phyloP scores from a whole-genome alignment of 2,113 vertebrate species.

The Prolemur simus region DNA sequence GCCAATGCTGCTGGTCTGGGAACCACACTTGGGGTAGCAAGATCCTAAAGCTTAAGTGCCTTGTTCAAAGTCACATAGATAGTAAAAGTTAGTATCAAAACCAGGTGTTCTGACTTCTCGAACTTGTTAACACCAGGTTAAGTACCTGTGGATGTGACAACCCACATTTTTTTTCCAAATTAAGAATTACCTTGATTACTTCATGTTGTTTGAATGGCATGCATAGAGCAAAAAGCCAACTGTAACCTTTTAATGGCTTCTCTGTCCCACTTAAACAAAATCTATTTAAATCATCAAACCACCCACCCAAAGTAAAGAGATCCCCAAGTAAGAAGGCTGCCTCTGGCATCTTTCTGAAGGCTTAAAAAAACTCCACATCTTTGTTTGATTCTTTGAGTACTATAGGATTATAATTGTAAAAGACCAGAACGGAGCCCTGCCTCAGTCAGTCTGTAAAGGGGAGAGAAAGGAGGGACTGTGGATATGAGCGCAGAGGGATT shows the following conservation, averaged over 20 bases:
- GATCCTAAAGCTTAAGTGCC: not conserved
- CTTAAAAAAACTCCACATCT: not conserved
- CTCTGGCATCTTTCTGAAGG: not conserved
- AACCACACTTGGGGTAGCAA: not conserved
- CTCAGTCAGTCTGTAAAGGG: not conserved
- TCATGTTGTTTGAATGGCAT: conserved; percentile 12
- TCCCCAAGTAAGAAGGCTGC: not conserved
- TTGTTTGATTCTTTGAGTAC: not conserved
- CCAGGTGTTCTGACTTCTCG: not conserved
- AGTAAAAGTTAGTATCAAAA: not conserved
- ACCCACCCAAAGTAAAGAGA: not conserved
- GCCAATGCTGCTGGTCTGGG: not conserved
- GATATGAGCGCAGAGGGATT: not conserved
- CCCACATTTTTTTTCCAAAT: not conserved
- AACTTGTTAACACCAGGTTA: not conserved
- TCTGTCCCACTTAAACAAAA: conserved; percentile 31
- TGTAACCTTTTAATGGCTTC: not conserved
- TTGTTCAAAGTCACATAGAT: not conserved
- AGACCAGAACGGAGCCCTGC: not conserved
- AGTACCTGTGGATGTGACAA: not conserved
- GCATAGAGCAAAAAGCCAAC: not conserved
- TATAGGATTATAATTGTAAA: not conserved
- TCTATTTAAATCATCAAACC: conserved; percentile 2
- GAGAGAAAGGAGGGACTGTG: not conserved
- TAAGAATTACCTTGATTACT: conserved; percentile 33